Conservation (phyloP, 1,140 invertebrate genomes). For the Hydropsyche tenuis region DNA sequence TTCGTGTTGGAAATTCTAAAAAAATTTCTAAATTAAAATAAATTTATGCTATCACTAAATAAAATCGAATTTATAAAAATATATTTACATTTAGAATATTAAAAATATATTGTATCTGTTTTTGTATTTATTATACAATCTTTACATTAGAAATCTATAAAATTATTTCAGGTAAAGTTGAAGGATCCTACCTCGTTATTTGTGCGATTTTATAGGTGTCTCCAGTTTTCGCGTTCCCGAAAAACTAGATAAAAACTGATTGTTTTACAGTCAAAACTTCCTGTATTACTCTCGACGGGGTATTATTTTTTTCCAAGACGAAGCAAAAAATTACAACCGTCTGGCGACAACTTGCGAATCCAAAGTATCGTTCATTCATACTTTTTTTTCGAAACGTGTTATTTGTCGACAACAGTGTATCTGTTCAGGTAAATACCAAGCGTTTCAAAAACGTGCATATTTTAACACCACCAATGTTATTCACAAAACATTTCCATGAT, state of each 20-base stretch:
- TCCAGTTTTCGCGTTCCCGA: background rate
- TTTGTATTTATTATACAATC: too few species aligned
- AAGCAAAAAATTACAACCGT: slow-evolving; percentile 32
- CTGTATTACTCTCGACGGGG: slow-evolving; percentile 30
- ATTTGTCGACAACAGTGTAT: background rate
- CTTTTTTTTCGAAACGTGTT: slow-evolving; percentile 9
- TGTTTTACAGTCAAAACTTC: slow-evolving; percentile 37
- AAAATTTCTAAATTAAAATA: too few species aligned
- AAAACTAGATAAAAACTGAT: slow-evolving; percentile 19
- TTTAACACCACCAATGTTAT: too few species aligned
- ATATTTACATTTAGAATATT: background rate
- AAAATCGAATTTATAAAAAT: background rate
- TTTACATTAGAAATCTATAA: too few species aligned
- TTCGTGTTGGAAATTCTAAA: too few species aligned
- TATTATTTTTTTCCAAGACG: slow-evolving; percentile 15
- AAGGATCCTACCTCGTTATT: background rate
- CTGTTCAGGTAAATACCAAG: background rate
- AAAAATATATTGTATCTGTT: too few species aligned
- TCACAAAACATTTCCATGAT: too few species aligned
- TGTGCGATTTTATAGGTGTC: background rate
- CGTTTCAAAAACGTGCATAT: too few species aligned
- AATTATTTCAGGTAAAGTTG: too few species aligned
- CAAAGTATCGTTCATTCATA: slow-evolving; percentile 29
- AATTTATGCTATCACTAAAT: background rate
- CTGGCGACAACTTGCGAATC: slow-evolving; percentile 36